phyloP scores from a whole-genome alignment of 92 coral and sea anemone genomes.

The Phenganax marumi region DNA sequence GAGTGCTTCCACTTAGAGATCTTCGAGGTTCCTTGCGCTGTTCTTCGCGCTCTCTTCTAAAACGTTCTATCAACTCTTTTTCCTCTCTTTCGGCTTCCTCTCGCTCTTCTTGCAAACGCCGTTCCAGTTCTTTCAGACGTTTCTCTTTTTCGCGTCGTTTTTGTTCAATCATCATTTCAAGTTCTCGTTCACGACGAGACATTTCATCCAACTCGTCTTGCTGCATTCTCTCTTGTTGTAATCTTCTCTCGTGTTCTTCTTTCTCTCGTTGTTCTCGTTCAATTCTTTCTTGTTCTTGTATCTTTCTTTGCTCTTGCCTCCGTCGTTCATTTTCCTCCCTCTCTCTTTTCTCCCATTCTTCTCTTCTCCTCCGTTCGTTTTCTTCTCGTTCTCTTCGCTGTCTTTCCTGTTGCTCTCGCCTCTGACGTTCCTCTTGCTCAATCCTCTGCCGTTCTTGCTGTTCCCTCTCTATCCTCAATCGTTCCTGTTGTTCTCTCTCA shows the following conservation, averaged over 20 bases:
- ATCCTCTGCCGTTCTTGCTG: constrained; percentile 41
- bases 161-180: constrained; percentile 33
- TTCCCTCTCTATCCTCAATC: constrained; percentile 47
- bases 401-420: constrained; percentile 59
- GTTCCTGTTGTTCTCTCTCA: constrained; percentile 57
- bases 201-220: constrained; percentile 55
- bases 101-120: constrained; percentile 16
- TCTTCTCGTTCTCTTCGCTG: constrained; percentile 49
- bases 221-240: constrained; percentile 37
- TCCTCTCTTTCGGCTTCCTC: constrained; percentile 25
- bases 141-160: constrained; percentile 35
- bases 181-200: constrained; percentile 33
- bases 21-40: constrained; percentile 1
- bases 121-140: constrained; percentile 25
- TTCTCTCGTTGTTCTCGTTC: constrained; percentile 51
- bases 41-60: constrained; percentile 16
- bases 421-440: constrained; percentile 53
- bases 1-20: constrained; percentile 53
- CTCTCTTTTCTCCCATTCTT: constrained; percentile 63
- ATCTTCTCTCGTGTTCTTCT: constrained; percentile 57
- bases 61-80: not conserved
- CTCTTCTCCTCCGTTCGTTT: constrained; percentile 59
- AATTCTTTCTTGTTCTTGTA: constrained; percentile 53
- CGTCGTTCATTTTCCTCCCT: constrained; percentile 57
- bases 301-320: constrained; percentile 61